Base-by-base conservation (phyloP, 2,888 invertebrate species). In the Cryptophagus acutangulus region DNA sequence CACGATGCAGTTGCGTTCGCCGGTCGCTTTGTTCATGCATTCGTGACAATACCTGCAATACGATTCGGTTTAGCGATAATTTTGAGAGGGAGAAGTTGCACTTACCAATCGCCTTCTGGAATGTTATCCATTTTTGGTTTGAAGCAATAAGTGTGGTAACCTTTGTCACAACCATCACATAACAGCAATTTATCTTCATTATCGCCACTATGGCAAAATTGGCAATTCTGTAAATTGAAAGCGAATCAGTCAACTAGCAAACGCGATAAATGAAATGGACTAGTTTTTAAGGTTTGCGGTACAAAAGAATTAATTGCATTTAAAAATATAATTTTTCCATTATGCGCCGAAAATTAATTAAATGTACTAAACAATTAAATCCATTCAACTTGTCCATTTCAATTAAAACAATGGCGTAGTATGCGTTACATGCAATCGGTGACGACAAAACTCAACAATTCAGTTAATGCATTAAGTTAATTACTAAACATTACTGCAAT, bases 81-180 rank as follows among this genome's bases (percentile, higher is more conserved):
- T 13, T 28, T 26, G 34, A 34, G 10, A 29, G 35, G 40, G 40
- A 43, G 25, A 40, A 36, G 8, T 13, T 26, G 9, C 3, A 70
- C 81, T 76, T 63, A 90, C 96, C 96, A 97, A 70, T 97, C 95
- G 17, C 96, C 96, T 56, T 94, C 94, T 12, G 97, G 96, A 70
- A 97, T 95, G 61, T 84, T 84, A 43, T 91, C 91, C 88, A 97
- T 88, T 67, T 86, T 82, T 48, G 96, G 96, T 72, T 90, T 92
- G 77, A 97, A 96, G 74, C 97, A 97, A 69, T 96, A 96, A 33
- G 94, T 96, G 73, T 97, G 97, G 71, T 95, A 96, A 36, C 96
- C 97, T 67, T 92, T 90, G 71, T 97, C 97, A 71, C 97, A 97
- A 50, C 94, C 91, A 71, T 97, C 97, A 70, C 97, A 97, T 15